These are phyloP conservation scores for Rhagoletis zephyria DNA, from an alignment of 1,140 invertebrate species.

Conservation along the genomic window DNA sequence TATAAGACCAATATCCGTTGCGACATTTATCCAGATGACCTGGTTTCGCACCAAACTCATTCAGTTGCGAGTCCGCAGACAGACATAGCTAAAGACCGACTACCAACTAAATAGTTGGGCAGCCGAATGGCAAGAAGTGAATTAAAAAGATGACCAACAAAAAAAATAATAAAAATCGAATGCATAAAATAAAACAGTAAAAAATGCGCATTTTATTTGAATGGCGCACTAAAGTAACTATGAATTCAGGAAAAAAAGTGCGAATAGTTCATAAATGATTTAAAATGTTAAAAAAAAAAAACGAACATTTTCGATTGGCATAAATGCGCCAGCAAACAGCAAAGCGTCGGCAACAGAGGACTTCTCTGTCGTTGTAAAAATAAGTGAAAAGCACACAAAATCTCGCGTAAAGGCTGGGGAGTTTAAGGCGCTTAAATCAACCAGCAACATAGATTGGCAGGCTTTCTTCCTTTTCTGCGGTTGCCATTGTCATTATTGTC, in stretches of 20 bases:
- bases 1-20: constrained; percentile 26
- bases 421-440: background rate
- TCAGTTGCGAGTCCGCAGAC: background rate
- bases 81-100: background rate
- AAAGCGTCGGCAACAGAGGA: background rate
- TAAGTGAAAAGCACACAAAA: too few relatives aligned
- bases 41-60: background rate
- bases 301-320: background rate
- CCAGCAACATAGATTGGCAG: background rate
- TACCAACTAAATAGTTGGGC: background rate
- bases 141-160: background rate
- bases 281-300: constrained; percentile 14
- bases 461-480: background rate
- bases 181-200: too few relatives aligned
- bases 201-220: constrained; percentile 1
- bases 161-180: too few relatives aligned
- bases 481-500: background rate
- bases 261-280: constrained; percentile 6
- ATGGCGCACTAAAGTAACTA: background rate
- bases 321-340: background rate
- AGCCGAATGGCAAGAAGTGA: background rate
- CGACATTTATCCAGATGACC: constrained; percentile 27
- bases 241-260: too few relatives aligned
- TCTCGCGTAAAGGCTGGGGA: background rate
- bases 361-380: background rate